Conservation (phyloP, 1,140 invertebrate genomes). For the Solenopsis invicta region DNA sequence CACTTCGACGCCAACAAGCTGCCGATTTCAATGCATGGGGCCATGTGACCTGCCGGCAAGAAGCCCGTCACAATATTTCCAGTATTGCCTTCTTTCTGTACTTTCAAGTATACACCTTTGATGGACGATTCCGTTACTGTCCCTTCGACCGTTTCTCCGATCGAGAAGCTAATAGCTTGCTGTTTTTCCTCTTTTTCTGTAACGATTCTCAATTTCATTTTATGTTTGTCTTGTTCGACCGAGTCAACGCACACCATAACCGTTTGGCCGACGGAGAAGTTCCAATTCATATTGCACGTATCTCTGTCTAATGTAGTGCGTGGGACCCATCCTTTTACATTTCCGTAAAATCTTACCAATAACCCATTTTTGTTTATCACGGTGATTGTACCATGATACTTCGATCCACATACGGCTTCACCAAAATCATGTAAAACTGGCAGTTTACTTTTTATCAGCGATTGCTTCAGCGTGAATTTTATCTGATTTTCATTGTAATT, state of each 20-base stretch:
- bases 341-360: conserved; percentile 89
- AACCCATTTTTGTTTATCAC: conserved; percentile 85
- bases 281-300: conserved; percentile 83
- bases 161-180: conserved; percentile 51
- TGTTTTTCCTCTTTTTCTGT: conserved; percentile 49
- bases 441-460: conserved; percentile 86
- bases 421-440: conserved; percentile 85
- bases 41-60: conserved; percentile 82
- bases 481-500: conserved; percentile 79
- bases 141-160: conserved; percentile 82
- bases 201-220: conserved; percentile 84
- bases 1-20: conserved; percentile 74
- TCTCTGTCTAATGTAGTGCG: conserved; percentile 86
- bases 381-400: conserved; percentile 88
- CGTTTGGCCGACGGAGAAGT: conserved; percentile 89
- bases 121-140: conserved; percentile 75
- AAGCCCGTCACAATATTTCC: conserved; percentile 69
- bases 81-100: conserved; percentile 57
- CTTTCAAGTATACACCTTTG: conserved; percentile 78
- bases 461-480: conserved; percentile 88
- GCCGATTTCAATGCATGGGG: conserved; percentile 79
- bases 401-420: conserved; percentile 85
- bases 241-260: conserved; percentile 86
- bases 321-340: conserved; percentile 88
- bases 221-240: conserved; percentile 81